phyloP scores from a whole-genome alignment of 2,888 invertebrate species.

The Sinhomidia bicolor region DNA sequence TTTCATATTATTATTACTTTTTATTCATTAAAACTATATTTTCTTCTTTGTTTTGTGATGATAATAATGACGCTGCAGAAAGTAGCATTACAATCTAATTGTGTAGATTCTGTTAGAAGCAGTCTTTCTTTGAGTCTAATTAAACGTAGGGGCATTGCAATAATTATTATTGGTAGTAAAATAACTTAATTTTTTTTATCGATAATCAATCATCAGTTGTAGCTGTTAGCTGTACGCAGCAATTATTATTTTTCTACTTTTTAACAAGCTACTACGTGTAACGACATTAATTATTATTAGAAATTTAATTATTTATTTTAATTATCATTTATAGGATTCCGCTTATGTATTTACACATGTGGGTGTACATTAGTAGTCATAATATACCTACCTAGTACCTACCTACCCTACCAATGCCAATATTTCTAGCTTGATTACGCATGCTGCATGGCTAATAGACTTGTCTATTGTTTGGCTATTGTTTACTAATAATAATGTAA shows the following conservation, averaged over 20 bases:
- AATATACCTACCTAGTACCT: not conserved
- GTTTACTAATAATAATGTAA: not conserved
- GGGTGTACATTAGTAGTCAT: slow-evolving; percentile 26
- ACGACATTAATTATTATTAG: not conserved
- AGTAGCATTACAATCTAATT: not conserved
- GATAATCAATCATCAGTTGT: not conserved
- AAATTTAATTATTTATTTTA: not conserved
- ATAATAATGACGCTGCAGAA: not conserved
- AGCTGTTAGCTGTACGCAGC: too few species aligned
- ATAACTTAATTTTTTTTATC: not conserved
- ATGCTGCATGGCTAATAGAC: not conserved
- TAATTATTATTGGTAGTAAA: not conserved
- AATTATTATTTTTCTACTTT: not conserved
- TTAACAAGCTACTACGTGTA: slow-evolving; percentile 18
- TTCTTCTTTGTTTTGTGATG: not conserved
- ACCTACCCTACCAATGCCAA: too few species aligned
- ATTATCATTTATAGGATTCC: not conserved
- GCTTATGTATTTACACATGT: slow-evolving; percentile 66
- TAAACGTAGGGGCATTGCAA: not conserved
- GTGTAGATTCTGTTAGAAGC: not conserved
- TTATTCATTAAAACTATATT: not conserved
- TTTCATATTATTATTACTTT: not conserved
- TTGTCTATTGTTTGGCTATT: not conserved
- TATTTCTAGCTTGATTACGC: slow-evolving; percentile 12
- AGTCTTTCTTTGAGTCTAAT: too few species aligned